Percentiles rank a stretch among this genome's conserved stretches.
Conservation (phyloP, 2,113 vertebrate genomes). For the Pica pica region DNA sequence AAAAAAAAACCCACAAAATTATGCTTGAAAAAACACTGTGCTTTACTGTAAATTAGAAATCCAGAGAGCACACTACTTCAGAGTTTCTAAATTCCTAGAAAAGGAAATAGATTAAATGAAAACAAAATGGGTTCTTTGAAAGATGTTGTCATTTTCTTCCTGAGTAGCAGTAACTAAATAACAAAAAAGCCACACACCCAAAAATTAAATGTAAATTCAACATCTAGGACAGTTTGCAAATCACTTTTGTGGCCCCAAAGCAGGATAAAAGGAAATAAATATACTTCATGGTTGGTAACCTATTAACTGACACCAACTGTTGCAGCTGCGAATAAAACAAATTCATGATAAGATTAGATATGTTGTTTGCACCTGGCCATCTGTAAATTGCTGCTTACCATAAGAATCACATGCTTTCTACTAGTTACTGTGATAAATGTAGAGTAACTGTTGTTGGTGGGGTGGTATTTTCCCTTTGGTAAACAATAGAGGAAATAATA, state of each 20-base stretch:
- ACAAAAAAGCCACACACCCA: not conserved
- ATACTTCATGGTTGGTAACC: conserved; percentile 69
- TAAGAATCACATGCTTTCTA: conserved; percentile 51
- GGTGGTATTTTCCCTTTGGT: not conserved
- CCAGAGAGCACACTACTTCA: not conserved
- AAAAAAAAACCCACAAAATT: not conserved
- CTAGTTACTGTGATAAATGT: conserved; percentile 12
- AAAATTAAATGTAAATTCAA: conserved; percentile 20
- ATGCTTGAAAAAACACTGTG: not conserved
- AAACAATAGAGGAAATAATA: conserved; percentile 41
- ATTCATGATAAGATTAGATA: conserved; percentile 74
- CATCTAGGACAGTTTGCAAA: conserved; percentile 37
- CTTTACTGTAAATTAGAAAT: not conserved
- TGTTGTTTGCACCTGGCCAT: conserved; percentile 75
- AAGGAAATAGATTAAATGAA: not conserved
- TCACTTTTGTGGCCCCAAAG: conserved; percentile 32
- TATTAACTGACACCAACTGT: conserved; percentile 74
- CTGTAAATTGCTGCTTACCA: conserved; percentile 69
- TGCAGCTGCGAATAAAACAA: conserved; percentile 71
- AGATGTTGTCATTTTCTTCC: not conserved
- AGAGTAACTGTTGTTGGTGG: conserved; percentile 21
- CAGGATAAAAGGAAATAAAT: conserved; percentile 60
- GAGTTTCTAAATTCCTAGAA: not conserved
- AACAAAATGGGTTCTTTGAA: not conserved
- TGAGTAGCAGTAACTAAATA: not conserved